Base-by-base conservation (phyloP, 2,797 vertebrate genomes). In the Sebastes dallii region DNA sequence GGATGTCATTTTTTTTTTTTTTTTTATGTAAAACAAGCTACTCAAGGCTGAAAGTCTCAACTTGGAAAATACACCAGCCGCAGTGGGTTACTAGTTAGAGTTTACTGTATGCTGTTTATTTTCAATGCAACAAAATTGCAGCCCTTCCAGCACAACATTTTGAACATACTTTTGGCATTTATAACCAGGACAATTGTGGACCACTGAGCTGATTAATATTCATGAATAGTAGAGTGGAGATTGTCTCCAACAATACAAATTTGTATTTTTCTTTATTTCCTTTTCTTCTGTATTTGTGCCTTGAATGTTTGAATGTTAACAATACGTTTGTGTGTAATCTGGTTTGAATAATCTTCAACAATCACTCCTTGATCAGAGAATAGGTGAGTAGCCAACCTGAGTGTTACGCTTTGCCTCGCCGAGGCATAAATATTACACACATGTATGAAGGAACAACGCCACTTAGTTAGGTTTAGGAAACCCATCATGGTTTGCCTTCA, bases 1-100 rank as follows among this genome's bases (percentile, higher is more conserved):
- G 22, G 32, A 77, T 54, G 22, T 22, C 4, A 25, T 50, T 42
- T 50, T 42, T 42, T 16, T 42, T 16, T 3, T 67, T 54, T 13
- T 8, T 13, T 8, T 1, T 32, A 39, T 12, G 2, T 60, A 50
- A 69, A 59, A 29, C 46, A 70, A 30, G 72, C 52, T 52, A 46
- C 60, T 66, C 66, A 73, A 69, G 75, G 20, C 32, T 42, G 60
- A 66, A 81, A 50, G 36, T 72, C 36, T 61, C 70, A 18, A 27
- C 10, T 39, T 64, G 12, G 20, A 58, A 78, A 61, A 74, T 66
- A 69, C 27, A 56, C 29, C 39, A 70, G 50, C 34, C 66, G 66
- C 32, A 59, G 34, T 72, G 68, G 18, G 6, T 34, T 30, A 58
- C 36, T 10, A 24, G 27, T 61, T 36, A n/a, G 10, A 39, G 8